A percentile compares a stretch with the other conserved stretches of the same genome.
Evolutionary conservation across 2,113 vertebrate genomes (phyloP).

Genomic region (Baryphthengus martii): DNA sequence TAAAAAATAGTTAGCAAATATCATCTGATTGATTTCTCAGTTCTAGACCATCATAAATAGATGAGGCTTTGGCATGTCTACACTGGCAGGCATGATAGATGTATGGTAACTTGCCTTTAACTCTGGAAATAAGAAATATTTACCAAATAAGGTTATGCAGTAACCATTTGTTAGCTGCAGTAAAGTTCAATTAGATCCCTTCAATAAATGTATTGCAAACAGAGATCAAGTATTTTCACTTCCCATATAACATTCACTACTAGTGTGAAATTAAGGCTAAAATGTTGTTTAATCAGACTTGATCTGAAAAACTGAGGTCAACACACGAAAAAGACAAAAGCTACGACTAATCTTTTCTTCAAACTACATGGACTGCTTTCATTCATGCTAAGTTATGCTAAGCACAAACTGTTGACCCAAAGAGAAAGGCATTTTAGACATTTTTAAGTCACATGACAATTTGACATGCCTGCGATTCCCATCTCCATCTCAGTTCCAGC

Average conservation of each 20-base stretch:
- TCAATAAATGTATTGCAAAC: conserved; percentile 54
- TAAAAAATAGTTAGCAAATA: neutral
- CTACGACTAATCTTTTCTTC: conserved; percentile 64
- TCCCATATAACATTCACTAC: neutral
- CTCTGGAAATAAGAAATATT: neutral
- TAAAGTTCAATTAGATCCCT: conserved; percentile 8
- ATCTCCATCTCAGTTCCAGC: conserved; percentile 68
- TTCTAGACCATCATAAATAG: neutral
- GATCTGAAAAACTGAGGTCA: conserved; percentile 49
- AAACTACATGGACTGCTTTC: conserved; percentile 61
- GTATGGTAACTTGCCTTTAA: neutral
- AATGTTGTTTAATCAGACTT: conserved; percentile 33
- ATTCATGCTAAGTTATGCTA: conserved; percentile 53
- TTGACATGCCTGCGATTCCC: conserved; percentile 65
- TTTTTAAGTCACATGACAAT: conserved; percentile 75
- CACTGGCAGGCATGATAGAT: neutral
- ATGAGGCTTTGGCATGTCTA: neutral
- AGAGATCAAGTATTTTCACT: conserved; percentile 45
- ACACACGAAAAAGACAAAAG: conserved; percentile 44
- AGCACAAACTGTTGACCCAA: conserved; percentile 75
- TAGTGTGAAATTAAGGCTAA: conserved; percentile 59
- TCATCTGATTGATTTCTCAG: neutral
- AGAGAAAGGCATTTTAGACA: conserved; percentile 74
- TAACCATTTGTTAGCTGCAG: neutral
- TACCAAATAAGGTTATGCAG: neutral